phyloP scores from a whole-genome alignment of 2,113 vertebrate genomes.

The Coracopsis vasa region DNA sequence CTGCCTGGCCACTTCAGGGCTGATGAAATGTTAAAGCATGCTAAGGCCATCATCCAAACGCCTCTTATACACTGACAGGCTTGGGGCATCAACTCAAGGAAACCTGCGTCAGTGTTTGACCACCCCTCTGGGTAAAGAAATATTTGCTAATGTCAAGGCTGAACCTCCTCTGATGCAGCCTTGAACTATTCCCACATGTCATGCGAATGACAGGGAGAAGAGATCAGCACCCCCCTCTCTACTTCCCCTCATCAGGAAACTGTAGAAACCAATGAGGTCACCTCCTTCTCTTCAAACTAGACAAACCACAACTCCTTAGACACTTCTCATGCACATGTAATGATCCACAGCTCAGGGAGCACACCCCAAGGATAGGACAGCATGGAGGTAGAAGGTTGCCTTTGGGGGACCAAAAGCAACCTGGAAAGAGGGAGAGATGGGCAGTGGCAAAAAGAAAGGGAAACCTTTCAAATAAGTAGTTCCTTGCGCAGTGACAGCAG shows the following conservation, averaged over 20 bases:
- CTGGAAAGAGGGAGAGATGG: not conserved
- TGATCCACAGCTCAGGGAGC: not conserved
- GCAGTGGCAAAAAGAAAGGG: not conserved
- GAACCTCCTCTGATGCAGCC: not conserved
- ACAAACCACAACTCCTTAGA: not conserved
- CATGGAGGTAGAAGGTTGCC: not conserved
- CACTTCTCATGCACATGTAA: fast-evolving
- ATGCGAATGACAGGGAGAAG: not conserved
- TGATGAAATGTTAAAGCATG: not conserved
- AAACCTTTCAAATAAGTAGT: not conserved
- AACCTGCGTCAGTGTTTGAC: not conserved
- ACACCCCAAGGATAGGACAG: no score
- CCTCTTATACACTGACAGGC: not conserved
- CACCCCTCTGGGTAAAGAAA: not conserved
- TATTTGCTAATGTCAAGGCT: not conserved
- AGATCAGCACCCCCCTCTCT: not conserved
- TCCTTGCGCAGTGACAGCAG: not conserved
- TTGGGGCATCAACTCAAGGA: fast-evolving
- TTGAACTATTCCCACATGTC: not conserved
- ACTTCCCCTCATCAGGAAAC: not conserved
- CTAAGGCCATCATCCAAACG: not conserved
- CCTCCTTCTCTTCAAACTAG: not conserved
- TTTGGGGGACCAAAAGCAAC: not conserved
- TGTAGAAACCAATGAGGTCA: not conserved
- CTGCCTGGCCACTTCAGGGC: no score